Base-by-base conservation (phyloP, 1,140 invertebrate species). In the Meloidogyne floridensis region DNA sequence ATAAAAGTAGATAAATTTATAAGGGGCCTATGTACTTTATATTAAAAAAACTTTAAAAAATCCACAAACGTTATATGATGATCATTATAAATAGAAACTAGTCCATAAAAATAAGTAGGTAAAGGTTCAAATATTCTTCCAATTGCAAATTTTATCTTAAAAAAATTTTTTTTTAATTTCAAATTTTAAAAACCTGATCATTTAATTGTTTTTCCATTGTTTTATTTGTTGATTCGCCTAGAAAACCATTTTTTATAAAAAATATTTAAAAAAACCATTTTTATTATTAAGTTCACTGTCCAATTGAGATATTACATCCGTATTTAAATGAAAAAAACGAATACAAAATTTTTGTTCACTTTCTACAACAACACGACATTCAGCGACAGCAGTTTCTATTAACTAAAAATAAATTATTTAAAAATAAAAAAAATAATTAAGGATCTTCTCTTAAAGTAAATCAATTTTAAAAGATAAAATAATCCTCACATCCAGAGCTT, bases 321-420 rank as follows among this genome's bases (percentile, higher is more conserved):
- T 92, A 88, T 95, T 94, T 72, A 98, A 92, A 86, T 96, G 94
- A 88, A 98, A 96, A 91, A 98, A 98, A 54, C 93, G 92, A 11
- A 95, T 93, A 90, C 95, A 98, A 92, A 98, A 98, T 84, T 96
- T 94, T 91, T 98, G 96, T 90, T 99, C 97, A 32, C 94, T 94
- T 65, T 97, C 92, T 90, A 96, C 97, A 81, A 96, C 93, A 43
- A 94, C 95, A 90, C 97, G 95, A 74, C 98, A 92, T 88, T 96
- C 94, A 72, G 93, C 94, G 9, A 98, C 91, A 20, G 96, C 93
- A 89, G 93, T 93, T 88, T 95, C 94, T 70, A 95, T 91, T 18
- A 94, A 87, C 91, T 84, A 75, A n/a, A 84, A 84, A 11, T 32
- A 42, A 53, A 79, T 1, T 32, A 32, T 32, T 32, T 32, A 32